Conservation (phyloP, 2,888 invertebrate species). For the Syritta pipiens region DNA sequence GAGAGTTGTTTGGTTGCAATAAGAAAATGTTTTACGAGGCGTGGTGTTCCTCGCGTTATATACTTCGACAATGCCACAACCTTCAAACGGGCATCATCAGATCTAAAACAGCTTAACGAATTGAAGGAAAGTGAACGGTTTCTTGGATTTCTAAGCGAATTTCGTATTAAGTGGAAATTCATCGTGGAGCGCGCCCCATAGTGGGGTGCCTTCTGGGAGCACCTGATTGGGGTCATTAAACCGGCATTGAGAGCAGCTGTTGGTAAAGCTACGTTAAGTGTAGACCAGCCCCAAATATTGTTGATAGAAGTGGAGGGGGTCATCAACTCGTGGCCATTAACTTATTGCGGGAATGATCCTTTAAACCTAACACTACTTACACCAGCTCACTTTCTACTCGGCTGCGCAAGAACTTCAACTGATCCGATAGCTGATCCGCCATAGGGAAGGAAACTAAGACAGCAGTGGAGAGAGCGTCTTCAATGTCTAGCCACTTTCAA, state of each 20-base stretch:
- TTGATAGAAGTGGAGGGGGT: slow-evolving; percentile 22
- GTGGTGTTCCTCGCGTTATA: slow-evolving; percentile 12
- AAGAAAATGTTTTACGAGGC: background rate
- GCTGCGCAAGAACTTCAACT: background rate
- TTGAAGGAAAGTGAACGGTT: background rate
- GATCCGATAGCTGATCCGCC: background rate
- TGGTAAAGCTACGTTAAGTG: slow-evolving; percentile 1
- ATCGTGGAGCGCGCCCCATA: too few relatives aligned
- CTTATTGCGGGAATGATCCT: slow-evolving; percentile 22
- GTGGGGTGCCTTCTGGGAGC: slow-evolving; percentile 38
- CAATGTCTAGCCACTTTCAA: slow-evolving; percentile 15
- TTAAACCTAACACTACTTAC: slow-evolving; percentile 15
- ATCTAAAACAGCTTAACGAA: background rate
- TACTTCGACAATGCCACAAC: background rate
- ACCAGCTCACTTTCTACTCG: slow-evolving; percentile 10
- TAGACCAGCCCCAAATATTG: slow-evolving; percentile 21
- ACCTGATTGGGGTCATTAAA: slow-evolving; percentile 32
- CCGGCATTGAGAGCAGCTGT: slow-evolving; percentile 17
- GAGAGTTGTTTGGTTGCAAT: slow-evolving; percentile 16
- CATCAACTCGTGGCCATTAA: slow-evolving; percentile 21
- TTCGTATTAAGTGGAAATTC: background rate
- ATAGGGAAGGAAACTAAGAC: slow-evolving; percentile 3
- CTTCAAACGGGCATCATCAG: background rate
- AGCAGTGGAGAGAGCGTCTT: slow-evolving; percentile 32
- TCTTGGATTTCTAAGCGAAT: background rate